Conservation (phyloP, 2,113 vertebrate genomes). For the Phaetusa simplex region DNA sequence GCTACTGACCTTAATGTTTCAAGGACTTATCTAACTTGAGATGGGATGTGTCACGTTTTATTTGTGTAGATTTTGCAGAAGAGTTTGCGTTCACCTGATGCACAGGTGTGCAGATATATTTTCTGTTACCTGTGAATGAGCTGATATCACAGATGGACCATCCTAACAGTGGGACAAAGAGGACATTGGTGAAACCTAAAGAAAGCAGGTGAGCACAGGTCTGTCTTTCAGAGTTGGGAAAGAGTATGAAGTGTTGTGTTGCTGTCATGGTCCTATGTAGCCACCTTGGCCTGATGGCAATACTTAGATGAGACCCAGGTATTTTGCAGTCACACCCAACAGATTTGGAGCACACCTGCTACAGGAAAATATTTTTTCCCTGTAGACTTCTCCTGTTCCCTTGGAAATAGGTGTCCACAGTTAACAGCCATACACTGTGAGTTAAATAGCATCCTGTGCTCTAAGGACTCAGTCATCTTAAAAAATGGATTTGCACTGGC, state of each 20-base stretch:
- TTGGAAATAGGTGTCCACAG: background rate
- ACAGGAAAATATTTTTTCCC: background rate
- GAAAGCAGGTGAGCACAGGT: background rate
- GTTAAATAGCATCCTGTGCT: background rate
- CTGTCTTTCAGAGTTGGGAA: background rate
- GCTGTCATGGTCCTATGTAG: rapidly evolving
- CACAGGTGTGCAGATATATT: background rate
- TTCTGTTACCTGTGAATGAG: background rate
- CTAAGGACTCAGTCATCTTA: background rate
- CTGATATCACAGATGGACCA: background rate
- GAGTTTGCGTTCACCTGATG: rapidly evolving
- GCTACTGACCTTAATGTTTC: background rate
- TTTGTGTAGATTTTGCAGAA: background rate
- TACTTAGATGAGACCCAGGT: background rate
- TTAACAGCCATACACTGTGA: background rate
- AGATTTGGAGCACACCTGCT: background rate
- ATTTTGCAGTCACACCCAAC: background rate
- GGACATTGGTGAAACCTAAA: background rate
- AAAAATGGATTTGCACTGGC: background rate
- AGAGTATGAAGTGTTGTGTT: background rate
- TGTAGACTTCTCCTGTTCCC: background rate
- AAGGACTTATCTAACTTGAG: background rate
- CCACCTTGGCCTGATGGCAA: background rate
- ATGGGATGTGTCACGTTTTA: background rate
- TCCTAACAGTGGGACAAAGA: background rate